Evolutionary conservation across 2,888 invertebrate species (phyloP).

Genomic region (Scaptomyza caliginosa): DNA sequence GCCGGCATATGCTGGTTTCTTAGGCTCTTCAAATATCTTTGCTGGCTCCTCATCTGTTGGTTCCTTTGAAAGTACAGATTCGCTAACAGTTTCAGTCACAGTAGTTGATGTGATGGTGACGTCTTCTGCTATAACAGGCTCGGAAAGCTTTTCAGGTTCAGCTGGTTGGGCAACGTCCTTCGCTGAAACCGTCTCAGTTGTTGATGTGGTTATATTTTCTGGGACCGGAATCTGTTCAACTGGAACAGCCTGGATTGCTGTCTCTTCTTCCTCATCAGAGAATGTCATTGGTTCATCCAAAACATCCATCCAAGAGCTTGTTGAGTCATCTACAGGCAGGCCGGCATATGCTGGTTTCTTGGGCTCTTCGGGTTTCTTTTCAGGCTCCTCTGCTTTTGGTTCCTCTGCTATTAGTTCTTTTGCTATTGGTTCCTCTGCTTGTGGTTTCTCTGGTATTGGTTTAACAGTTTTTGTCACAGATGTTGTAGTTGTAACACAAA

Average conservation of each 20-base stretch:
- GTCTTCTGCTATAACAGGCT: conserved; percentile 9
- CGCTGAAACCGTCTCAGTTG: neutral
- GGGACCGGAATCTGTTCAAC: neutral
- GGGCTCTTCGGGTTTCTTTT: conserved; percentile 30
- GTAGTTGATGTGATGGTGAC: conserved; percentile 33
- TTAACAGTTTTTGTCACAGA: conserved; percentile 16
- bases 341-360: conserved; percentile 17
- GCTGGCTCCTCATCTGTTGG: conserved; percentile 18
- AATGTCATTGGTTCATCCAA: conserved; percentile 80
- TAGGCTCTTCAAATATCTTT: conserved; percentile 40
- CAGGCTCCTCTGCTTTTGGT: conserved; percentile 1
- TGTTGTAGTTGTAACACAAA: conserved; percentile 2
- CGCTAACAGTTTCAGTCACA: conserved; percentile 21
- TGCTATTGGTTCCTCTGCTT: neutral
- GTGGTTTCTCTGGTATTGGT: conserved; percentile 8
- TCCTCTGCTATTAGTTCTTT: no score
- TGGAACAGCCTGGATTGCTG: neutral
- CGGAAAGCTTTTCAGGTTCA: conserved; percentile 27
- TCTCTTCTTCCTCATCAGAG: conserved; percentile 53
- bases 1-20: conserved; percentile 72
- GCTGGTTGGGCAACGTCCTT: conserved; percentile 1
- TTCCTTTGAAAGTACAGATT: conserved; percentile 11
- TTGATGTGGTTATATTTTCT: neutral
- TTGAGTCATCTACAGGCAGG: conserved; percentile 14
- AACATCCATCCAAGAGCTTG: conserved; percentile 75